Evolutionary conservation across 2,113 vertebrate genomes (phyloP), one percentile per base, ranked within the genome.

Genomic region (Pogona vitticeps): DNA sequence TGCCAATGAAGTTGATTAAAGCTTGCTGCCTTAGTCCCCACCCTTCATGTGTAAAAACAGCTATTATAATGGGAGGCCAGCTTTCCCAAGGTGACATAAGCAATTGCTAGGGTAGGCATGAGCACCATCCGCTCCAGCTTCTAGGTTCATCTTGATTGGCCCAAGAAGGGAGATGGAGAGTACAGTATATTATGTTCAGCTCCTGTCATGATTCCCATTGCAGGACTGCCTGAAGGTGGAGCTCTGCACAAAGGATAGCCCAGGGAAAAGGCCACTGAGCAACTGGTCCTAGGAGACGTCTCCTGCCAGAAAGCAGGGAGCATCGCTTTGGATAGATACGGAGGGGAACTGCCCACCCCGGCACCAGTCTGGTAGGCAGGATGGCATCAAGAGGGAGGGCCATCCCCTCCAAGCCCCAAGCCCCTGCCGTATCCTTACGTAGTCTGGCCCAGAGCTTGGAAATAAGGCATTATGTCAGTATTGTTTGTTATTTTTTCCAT

Each of bases 1-100:
- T 80, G 67, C 76, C 84, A 80, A 72, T 86, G 79, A 86, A 42
- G 80, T 13, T 80, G 84, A 86, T 72, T 86, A 86, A 80, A 79
- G 67, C n/a, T 33, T 82, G 65, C 80, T 5, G 42, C n/a, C 31
- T 67, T 56, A 38, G 46, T 23, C 52, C 46, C 18, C 14, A 5
- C 21, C 21, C 68, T 38, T 59, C 21, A 67, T 56, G 67, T 46
- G 46, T 36, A 71, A 12, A 71, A 82, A 3, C 13, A 36, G 80
- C 36, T 33, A 71, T 70, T 42, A 33, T 26, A 70, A 33, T 56
- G 46, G 67, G 65, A 38, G 33, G 68, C 52, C 5, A 13, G 81
- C 12, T 46, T 72, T 36, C 81, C 67, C 3, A 56, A 83, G 81
- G 36, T 40, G 36, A 40, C 23, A 42, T 46, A n/a, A 33, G 18